phyloP scores from a whole-genome alignment of 2,113 vertebrate species.

The Protomyctophum bolini region DNA sequence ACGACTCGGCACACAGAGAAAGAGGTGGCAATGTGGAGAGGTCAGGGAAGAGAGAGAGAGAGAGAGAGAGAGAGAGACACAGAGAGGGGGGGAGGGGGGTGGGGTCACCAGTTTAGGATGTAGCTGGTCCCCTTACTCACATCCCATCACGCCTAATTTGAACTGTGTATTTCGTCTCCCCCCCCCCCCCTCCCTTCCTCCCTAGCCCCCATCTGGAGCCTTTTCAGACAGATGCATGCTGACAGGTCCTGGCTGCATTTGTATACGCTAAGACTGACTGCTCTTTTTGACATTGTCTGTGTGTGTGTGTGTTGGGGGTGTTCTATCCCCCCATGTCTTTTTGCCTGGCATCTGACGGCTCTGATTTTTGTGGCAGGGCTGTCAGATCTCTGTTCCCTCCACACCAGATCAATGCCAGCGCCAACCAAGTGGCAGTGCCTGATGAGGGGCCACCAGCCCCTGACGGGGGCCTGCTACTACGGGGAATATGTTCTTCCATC shows the following conservation, averaged over 20 bases:
- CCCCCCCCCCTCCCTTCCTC: background rate
- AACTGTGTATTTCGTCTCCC: conserved; percentile 40
- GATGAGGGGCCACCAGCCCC: conserved; percentile 82
- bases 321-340: conserved; percentile 75
- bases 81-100: conserved; percentile 23
- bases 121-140: conserved; percentile 63
- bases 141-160: conserved; percentile 65
- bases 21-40: conserved; percentile 32
- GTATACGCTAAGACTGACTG: conserved; percentile 85
- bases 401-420: conserved; percentile 83
- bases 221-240: conserved; percentile 50
- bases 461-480: conserved; percentile 90
- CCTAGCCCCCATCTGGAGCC: conserved; percentile 25
- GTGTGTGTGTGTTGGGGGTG: conserved; percentile 46
- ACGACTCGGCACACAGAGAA: conserved; percentile 21
- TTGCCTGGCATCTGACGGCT: conserved; percentile 78
- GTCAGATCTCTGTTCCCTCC: conserved; percentile 87
- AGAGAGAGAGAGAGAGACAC: conserved; percentile 48
- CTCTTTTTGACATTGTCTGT: conserved; percentile 88
- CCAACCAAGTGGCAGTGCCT: conserved; percentile 74
- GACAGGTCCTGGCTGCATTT: conserved; percentile 81
- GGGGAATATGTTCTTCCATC: conserved; percentile 95
- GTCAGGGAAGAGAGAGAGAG: conserved; percentile 21
- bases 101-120: conserved; percentile 63
- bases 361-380: conserved; percentile 96